Conservation (phyloP, 2,888 invertebrate genomes). For the Lasioglossum pauxillum region DNA sequence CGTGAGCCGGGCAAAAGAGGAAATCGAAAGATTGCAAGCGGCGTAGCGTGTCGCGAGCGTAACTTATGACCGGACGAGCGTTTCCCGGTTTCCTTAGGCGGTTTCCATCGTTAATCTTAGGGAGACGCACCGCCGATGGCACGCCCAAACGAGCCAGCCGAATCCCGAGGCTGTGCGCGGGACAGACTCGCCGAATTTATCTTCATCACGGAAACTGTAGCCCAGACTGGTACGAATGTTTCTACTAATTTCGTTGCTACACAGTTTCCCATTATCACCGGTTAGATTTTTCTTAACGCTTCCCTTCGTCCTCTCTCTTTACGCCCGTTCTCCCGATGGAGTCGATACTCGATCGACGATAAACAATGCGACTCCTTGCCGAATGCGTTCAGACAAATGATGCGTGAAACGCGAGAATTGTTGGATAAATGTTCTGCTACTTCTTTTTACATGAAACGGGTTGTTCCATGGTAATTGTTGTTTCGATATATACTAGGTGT, state of each 20-base stretch:
- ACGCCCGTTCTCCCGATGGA: background rate
- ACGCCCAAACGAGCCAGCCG: slow-evolving; percentile 47
- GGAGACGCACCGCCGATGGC: slow-evolving; percentile 36
- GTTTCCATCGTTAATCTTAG: slow-evolving; percentile 68
- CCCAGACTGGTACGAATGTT: slow-evolving; percentile 47
- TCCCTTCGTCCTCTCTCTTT: too few species aligned
- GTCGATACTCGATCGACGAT: background rate
- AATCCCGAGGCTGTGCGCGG: slow-evolving; percentile 39
- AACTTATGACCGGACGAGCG: slow-evolving; percentile 55
- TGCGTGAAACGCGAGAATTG: background rate
- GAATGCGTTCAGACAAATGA: background rate
- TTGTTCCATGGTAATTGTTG: background rate
- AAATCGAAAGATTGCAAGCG: slow-evolving; percentile 63
- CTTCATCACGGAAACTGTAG: slow-evolving; percentile 49
- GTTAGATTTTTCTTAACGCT: background rate
- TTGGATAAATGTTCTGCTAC: background rate
- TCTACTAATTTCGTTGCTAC: slow-evolving; percentile 28
- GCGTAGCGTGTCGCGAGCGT: slow-evolving; percentile 55
- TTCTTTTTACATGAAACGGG: background rate
- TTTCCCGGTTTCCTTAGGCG: slow-evolving; percentile 52
- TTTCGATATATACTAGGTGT: background rate
- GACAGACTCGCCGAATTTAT: slow-evolving; percentile 56
- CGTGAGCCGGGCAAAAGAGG: slow-evolving; percentile 53
- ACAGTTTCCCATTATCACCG: background rate
- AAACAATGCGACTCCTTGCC: background rate